Conservation (phyloP, 2,888 invertebrate species). For the Leptopilina myrica region DNA sequence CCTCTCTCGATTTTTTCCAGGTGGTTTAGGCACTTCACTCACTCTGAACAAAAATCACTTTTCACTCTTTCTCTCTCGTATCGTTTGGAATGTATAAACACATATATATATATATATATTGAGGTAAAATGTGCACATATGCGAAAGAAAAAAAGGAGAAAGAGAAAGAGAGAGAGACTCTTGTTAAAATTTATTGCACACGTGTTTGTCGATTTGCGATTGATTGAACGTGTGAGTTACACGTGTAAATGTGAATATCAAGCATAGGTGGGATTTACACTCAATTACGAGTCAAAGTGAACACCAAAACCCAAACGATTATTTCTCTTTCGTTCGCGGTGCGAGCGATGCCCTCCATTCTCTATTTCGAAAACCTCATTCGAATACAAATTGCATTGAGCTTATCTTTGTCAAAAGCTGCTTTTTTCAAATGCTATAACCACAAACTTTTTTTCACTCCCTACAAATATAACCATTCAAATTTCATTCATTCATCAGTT, state of each 20-base stretch:
- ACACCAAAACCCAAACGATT: slow-evolving; percentile 40
- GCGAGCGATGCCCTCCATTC: not conserved
- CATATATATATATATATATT: too few relatives aligned
- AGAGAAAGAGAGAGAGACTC: not conserved
- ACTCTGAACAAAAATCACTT: slow-evolving; percentile 31
- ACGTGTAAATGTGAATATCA: slow-evolving; percentile 2
- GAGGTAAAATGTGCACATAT: not conserved
- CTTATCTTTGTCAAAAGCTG: slow-evolving; percentile 20
- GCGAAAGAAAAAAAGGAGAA: not conserved
- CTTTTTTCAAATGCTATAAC: slow-evolving; percentile 5
- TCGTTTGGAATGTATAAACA: too few relatives aligned
- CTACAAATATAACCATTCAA: not conserved
- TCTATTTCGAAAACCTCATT: slow-evolving; percentile 27
- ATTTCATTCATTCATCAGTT: not conserved
- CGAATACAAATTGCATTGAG: slow-evolving; percentile 28
- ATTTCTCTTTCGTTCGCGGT: slow-evolving; percentile 14
- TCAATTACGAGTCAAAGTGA: slow-evolving; percentile 45
- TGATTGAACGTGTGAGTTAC: slow-evolving; percentile 4
- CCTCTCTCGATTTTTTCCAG: not conserved
- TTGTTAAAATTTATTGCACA: not conserved
- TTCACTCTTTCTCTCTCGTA: not conserved
- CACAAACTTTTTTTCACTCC: not conserved
- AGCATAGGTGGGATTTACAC: slow-evolving; percentile 23
- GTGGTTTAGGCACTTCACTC: slow-evolving; percentile 12
- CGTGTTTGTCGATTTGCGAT: slow-evolving; percentile 1